Evolutionary conservation across 2,888 invertebrate genomes (phyloP).

Genomic region (Dynastes maya): DNA sequence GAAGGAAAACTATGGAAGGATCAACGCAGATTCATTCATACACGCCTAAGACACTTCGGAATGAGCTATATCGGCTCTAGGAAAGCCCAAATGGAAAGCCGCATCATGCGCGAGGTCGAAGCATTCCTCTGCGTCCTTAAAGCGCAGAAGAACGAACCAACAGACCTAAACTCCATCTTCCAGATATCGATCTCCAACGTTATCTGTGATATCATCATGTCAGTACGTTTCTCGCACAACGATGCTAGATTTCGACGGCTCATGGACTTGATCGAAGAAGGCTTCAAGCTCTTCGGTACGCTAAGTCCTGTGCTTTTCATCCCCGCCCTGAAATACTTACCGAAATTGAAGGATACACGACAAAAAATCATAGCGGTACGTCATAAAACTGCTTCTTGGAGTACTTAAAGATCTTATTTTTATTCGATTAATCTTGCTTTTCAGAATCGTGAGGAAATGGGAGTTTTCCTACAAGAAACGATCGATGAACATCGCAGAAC

Average conservation of each 20-base stretch:
- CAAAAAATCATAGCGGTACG: slow-evolving; percentile 74
- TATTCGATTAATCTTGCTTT: slow-evolving; percentile 50
- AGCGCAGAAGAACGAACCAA: slow-evolving; percentile 77
- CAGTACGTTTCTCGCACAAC: slow-evolving; percentile 85
- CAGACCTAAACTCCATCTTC: slow-evolving; percentile 83
- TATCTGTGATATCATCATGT: slow-evolving; percentile 93
- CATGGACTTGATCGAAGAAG: slow-evolving; percentile 91
- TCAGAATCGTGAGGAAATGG: slow-evolving; percentile 88
- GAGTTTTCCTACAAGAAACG: slow-evolving; percentile 86
- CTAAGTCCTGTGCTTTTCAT: slow-evolving; percentile 88
- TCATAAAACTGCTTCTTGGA: neutral
- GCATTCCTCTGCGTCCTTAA: slow-evolving; percentile 80
- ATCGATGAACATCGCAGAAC: slow-evolving; percentile 86
- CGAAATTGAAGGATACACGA: slow-evolving; percentile 72
- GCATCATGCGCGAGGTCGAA: slow-evolving; percentile 88
- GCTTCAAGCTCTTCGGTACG: slow-evolving; percentile 89
- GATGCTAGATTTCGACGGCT: slow-evolving; percentile 85
- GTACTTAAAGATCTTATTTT: neutral
- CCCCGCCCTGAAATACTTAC: slow-evolving; percentile 81
- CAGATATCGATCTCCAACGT: slow-evolving; percentile 91
- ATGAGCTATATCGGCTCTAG: slow-evolving; percentile 90
- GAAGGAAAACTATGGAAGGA: slow-evolving; percentile 93
- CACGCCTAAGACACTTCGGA: slow-evolving; percentile 87
- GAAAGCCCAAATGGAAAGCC: slow-evolving; percentile 86
- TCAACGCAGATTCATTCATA: slow-evolving; percentile 89